phyloP scores from a whole-genome alignment of 2,797 vertebrate genomes.

The Corythornis leucogaster region DNA sequence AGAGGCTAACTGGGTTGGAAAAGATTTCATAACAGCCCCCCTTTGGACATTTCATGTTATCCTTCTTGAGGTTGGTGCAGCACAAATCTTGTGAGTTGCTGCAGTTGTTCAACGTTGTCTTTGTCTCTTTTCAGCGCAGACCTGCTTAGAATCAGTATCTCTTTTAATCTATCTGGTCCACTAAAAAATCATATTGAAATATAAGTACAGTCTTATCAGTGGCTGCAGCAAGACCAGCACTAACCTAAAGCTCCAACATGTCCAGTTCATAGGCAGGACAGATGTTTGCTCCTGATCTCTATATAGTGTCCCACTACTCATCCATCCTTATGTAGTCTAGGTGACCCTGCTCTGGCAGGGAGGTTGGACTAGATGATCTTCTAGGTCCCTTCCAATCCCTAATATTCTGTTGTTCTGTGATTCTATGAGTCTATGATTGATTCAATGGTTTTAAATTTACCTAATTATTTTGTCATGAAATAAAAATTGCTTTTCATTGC shows the following conservation, averaged over 20 bases:
- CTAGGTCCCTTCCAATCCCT: neutral
- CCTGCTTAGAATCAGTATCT: neutral
- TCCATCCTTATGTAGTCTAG: neutral
- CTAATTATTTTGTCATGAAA: neutral
- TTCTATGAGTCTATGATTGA: neutral
- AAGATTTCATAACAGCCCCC: neutral
- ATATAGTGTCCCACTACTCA: rapidly evolving
- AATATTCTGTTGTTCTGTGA: neutral
- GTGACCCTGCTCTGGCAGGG: neutral
- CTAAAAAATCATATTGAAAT: neutral
- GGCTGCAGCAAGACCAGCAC: neutral
- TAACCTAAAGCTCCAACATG: neutral
- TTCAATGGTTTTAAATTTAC: neutral
- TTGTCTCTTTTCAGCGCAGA: neutral
- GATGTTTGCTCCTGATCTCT: neutral
- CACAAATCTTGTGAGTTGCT: neutral
- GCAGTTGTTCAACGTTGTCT: neutral
- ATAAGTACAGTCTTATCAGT: neutral
- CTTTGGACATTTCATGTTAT: neutral
- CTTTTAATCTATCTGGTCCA: neutral
- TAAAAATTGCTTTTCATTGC: neutral
- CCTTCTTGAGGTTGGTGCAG: neutral
- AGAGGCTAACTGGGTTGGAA: neutral
- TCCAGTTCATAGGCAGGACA: neutral
- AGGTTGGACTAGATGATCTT: neutral